These are phyloP conservation scores for Esox niger DNA, from an alignment of 2,113 vertebrate species.

Conservation along the genomic window DNA sequence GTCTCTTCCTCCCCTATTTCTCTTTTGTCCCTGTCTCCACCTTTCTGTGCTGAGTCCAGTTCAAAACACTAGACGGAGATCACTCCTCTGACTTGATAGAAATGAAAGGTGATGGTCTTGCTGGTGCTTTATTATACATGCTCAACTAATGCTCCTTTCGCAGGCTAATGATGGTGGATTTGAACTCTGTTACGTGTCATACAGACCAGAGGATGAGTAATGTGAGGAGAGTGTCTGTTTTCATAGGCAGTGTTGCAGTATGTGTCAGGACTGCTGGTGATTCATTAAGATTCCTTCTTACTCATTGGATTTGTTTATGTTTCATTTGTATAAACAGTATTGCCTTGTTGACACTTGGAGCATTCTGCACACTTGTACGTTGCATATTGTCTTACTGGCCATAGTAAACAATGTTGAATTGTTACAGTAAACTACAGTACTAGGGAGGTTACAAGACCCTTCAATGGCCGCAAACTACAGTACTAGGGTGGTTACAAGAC, in stretches of 20 bases:
- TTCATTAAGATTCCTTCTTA: constrained; percentile 31
- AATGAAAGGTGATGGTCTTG: constrained; percentile 58
- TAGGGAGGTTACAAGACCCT: no score
- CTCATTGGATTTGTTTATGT: constrained; percentile 26
- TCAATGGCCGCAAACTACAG: no score
- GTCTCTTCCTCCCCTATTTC: no score
- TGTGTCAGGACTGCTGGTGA: constrained; percentile 33
- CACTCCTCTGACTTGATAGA: constrained; percentile 60
- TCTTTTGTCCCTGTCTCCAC: no score
- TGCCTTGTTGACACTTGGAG: constrained; percentile 32
- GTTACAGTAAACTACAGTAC: no score
- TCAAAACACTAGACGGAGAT: constrained; percentile 54
- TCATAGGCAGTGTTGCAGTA: constrained; percentile 17
- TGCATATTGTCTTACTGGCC: no score
- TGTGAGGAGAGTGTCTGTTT: background rate
- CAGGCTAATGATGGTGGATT: constrained; percentile 42
- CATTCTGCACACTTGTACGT: background rate
- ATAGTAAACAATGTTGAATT: background rate
- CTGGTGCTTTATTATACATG: constrained; percentile 50
- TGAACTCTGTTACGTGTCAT: constrained; percentile 35
- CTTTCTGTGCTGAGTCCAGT: constrained; percentile 62
- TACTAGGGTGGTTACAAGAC: no score
- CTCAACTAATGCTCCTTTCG: constrained; percentile 44
- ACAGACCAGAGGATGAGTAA: constrained; percentile 41
- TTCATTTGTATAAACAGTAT: constrained; percentile 14